Conservation (phyloP, 2,888 invertebrate species). For the Aphidoletes aphidimyza region DNA sequence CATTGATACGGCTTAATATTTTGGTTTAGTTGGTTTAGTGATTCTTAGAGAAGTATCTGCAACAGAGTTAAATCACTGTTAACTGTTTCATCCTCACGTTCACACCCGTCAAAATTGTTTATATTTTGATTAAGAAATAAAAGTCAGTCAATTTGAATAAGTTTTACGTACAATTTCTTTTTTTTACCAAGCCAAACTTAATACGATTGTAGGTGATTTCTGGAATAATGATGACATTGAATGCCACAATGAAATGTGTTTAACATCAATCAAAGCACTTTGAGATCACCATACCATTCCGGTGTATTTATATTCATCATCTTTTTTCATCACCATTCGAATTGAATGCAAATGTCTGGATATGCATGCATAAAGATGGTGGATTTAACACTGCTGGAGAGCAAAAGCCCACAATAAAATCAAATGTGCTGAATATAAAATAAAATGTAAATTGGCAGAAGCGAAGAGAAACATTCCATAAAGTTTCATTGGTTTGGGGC, state of each 20-base stretch:
- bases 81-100: no score
- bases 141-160: background rate
- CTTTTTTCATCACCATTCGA: background rate
- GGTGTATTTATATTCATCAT: background rate
- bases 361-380: slow-evolving; percentile 21
- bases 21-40: no score
- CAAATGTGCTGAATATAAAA: background rate
- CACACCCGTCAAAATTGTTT: no score
- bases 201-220: no score
- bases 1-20: no score
- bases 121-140: no score
- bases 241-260: background rate
- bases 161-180: background rate
- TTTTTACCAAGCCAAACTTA: background rate
- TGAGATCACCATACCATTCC: background rate
- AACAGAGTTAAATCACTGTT: no score
- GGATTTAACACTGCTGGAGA: slow-evolving; percentile 31
- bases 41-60: no score
- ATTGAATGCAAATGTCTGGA: background rate
- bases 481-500: slow-evolving; percentile 7
- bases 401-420: slow-evolving; percentile 43
- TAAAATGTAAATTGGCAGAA: background rate
- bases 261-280: background rate
- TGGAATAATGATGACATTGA: background rate
- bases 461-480: background rate